Percentiles rank a stretch among this genome's conserved stretches.
phyloP scores from a whole-genome alignment of 2,888 invertebrate genomes.

The Ectobius pallidus region DNA sequence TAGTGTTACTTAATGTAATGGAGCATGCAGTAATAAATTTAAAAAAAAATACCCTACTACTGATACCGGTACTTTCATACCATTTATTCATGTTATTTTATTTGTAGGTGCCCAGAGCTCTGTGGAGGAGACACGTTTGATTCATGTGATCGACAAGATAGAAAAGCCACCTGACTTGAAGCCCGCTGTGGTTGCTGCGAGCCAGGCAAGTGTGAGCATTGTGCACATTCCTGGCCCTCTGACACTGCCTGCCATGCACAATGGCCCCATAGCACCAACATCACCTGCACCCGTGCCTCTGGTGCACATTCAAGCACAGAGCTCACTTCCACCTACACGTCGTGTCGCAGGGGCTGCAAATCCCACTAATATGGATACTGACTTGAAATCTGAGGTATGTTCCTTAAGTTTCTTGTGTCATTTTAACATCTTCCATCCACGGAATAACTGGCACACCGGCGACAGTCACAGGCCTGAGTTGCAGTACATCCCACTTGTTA shows the following conservation, averaged over 20 bases:
- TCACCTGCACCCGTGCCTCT: slow-evolving; percentile 7
- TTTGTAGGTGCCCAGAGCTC: neutral
- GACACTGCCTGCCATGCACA: slow-evolving; percentile 30
- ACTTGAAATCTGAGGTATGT: slow-evolving; percentile 50
- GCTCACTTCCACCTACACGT: neutral
- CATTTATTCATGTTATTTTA: too few species aligned
- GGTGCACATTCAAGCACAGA: slow-evolving; percentile 20
- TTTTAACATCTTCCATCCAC: too few species aligned
- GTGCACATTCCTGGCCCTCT: slow-evolving; percentile 26
- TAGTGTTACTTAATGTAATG: too few species aligned
- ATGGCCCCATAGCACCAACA: slow-evolving; percentile 25
- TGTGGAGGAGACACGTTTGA: slow-evolving; percentile 34
- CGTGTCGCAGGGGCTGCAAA: neutral
- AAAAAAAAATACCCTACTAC: too few species aligned
- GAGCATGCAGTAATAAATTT: too few species aligned
- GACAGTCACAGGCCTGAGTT: too few species aligned
- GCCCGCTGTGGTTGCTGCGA: slow-evolving; percentile 28
- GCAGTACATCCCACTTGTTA: too few species aligned
- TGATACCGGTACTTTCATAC: too few species aligned
- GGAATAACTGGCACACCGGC: too few species aligned
- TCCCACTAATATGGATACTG: slow-evolving; percentile 44
- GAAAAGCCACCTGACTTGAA: slow-evolving; percentile 37
- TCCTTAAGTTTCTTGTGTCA: neutral
- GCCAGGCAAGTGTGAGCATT: slow-evolving; percentile 33
- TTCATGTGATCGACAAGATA: slow-evolving; percentile 43